phyloP scores from a whole-genome alignment of 2,113 vertebrate genomes.

The Orcinus orca region DNA sequence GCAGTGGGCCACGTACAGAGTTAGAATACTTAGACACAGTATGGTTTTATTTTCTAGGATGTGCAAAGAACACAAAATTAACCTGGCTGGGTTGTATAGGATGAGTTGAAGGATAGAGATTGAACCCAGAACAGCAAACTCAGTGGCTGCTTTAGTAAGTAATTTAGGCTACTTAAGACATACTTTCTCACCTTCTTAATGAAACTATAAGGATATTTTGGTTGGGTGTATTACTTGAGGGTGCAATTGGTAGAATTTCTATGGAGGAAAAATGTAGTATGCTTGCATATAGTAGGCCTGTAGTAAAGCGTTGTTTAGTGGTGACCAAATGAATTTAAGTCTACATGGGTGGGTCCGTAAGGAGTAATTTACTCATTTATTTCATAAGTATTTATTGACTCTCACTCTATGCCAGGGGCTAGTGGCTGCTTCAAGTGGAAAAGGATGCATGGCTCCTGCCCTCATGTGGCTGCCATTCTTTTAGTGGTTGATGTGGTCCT shows the following conservation, averaged over 20 bases:
- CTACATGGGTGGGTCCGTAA: background rate
- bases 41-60: slow-evolving; percentile 14
- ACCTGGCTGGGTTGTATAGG: background rate
- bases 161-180: background rate
- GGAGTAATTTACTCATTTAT: background rate
- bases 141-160: background rate
- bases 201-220: background rate
- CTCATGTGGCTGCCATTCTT: background rate
- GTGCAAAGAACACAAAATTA: background rate
- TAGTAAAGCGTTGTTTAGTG: background rate
- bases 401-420: background rate
- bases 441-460: background rate
- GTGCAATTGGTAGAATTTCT: background rate
- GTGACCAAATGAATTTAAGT: background rate
- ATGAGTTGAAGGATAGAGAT: background rate
- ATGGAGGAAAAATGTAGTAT: background rate
- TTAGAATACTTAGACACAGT: background rate
- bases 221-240: background rate
- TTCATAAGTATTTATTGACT: background rate
- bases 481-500: background rate
- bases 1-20: background rate
- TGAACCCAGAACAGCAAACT: background rate
- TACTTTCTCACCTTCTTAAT: slow-evolving; percentile 18
- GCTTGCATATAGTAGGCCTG: background rate
- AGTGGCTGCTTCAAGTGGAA: background rate